Conservation (phyloP, 2,113 vertebrate genomes). For the Anhinga anhinga region DNA sequence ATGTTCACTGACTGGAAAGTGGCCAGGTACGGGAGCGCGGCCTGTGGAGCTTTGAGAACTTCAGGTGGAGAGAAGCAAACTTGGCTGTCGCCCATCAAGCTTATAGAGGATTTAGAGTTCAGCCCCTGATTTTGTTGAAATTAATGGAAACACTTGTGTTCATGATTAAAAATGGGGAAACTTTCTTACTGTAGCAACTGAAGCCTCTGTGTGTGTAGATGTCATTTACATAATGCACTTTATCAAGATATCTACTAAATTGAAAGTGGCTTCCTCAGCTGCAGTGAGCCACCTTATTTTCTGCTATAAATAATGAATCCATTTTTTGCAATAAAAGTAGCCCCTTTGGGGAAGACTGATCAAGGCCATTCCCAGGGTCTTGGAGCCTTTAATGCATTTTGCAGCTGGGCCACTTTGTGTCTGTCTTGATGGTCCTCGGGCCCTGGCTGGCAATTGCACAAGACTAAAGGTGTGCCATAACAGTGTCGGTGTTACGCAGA, state of each 20-base stretch:
- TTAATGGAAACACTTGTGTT: background rate
- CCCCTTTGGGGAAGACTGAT: slow-evolving; percentile 22
- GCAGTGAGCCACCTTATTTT: slow-evolving; percentile 1
- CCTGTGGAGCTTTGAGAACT: background rate
- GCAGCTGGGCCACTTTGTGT: slow-evolving; percentile 22
- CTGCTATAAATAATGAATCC: slow-evolving; percentile 65
- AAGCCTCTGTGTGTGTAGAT: background rate
- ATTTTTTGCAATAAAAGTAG: background rate
- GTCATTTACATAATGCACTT: background rate
- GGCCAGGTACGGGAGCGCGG: background rate
- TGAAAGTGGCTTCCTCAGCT: slow-evolving; percentile 6
- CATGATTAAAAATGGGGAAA: background rate
- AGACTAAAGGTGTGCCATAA: background rate
- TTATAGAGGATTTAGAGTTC: background rate
- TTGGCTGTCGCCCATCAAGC: background rate
- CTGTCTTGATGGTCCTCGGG: background rate
- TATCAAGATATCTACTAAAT: background rate
- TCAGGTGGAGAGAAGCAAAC: background rate
- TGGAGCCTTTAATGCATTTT: slow-evolving; percentile 50
- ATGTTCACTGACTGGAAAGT: background rate
- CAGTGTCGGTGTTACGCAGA: background rate
- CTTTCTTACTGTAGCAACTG: background rate
- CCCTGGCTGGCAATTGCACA: background rate
- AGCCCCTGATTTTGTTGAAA: background rate
- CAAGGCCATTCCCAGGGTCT: slow-evolving; percentile 22